A percentile compares a stretch with the other conserved stretches of the same genome.
Conservation (phyloP, 2,797 vertebrate genomes). For the Alexandromys oeconomus region DNA sequence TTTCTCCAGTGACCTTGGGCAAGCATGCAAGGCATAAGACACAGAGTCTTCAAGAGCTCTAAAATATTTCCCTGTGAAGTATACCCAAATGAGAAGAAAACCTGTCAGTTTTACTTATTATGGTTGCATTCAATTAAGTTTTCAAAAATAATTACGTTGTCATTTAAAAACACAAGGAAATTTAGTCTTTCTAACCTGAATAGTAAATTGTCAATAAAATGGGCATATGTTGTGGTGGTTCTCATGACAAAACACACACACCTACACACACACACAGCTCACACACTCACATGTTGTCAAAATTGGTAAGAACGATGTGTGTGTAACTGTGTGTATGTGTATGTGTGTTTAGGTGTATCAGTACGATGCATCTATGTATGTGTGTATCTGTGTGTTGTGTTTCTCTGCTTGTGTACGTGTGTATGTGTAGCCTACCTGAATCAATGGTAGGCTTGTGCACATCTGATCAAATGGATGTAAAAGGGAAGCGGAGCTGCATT, state of each 20-base stretch:
- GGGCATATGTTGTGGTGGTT: conserved; percentile 67
- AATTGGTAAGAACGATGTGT: neutral
- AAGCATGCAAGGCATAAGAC: neutral
- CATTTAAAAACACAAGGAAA: conserved; percentile 82
- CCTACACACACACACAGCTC: neutral
- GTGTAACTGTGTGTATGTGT: neutral
- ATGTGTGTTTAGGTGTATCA: neutral
- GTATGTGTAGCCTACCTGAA: conserved; percentile 42
- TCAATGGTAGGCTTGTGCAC: neutral
- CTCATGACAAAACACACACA: conserved; percentile 43
- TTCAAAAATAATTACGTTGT: conserved; percentile 84
- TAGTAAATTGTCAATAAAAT: conserved; percentile 80
- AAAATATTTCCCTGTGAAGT: neutral
- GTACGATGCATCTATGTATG: neutral
- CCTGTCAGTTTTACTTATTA: conserved; percentile 69
- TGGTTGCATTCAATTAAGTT: conserved; percentile 81
- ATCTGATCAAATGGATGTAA: neutral
- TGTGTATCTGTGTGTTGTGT: neutral
- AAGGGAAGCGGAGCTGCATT: neutral
- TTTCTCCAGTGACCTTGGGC: neutral
- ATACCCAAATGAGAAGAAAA: conserved; percentile 63
- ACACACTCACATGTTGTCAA: neutral
- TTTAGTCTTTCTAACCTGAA: conserved; percentile 81
- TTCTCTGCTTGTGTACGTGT: neutral
- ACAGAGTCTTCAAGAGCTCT: neutral